Percentiles rank a stretch among this genome's conserved stretches.
These are phyloP conservation scores for Ceyx margarethae DNA, from an alignment of 2,113 vertebrate species.

Conservation along the genomic window DNA sequence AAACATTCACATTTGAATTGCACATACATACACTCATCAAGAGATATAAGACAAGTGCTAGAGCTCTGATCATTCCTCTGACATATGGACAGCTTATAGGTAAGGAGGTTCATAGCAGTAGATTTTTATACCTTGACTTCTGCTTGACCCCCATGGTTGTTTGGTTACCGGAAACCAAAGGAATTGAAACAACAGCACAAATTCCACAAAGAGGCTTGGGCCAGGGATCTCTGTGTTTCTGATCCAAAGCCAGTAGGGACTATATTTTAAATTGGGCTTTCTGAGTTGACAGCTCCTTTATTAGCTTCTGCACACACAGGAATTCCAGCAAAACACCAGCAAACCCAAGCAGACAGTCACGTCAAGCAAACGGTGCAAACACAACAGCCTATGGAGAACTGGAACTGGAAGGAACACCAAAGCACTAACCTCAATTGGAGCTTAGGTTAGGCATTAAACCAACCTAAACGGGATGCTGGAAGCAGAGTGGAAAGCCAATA, in stretches of 20 bases:
- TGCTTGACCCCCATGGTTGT: background rate
- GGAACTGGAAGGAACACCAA: conserved; percentile 17
- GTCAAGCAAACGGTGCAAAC: background rate
- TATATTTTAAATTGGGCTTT: background rate
- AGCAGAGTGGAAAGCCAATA: background rate
- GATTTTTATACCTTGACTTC: conserved; percentile 53
- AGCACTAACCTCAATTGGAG: conserved; percentile 41
- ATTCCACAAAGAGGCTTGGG: background rate
- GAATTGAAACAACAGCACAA: background rate
- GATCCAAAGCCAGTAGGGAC: background rate
- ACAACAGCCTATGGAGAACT: background rate
- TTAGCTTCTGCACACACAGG: conserved; percentile 27
- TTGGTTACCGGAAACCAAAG: conserved; percentile 31
- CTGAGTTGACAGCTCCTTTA: conserved; percentile 21
- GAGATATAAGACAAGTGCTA: background rate
- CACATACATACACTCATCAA: background rate
- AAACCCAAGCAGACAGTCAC: background rate
- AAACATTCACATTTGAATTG: background rate
- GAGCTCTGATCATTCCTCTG: background rate
- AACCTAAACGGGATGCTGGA: conserved; percentile 49
- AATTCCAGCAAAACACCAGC: conserved; percentile 45
- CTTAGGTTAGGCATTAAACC: conserved; percentile 29
- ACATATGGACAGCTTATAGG: background rate
- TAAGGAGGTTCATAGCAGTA: background rate
- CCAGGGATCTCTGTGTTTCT: background rate